Evolutionary conservation across 2,888 invertebrate genomes (phyloP), one percentile per base, ranked within the genome.

Genomic region (Lacanobia wlatinum): DNA sequence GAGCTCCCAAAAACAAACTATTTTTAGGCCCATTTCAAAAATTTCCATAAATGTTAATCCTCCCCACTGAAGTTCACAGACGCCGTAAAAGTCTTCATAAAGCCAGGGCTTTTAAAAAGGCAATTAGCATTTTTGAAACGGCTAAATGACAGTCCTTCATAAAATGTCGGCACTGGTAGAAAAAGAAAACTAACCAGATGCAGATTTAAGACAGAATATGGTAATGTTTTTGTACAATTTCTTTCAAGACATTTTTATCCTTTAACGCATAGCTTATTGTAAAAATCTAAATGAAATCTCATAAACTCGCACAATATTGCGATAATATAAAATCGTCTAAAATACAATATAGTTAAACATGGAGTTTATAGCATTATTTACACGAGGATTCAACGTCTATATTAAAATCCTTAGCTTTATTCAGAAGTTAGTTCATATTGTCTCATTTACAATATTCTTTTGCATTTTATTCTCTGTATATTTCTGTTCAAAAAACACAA

Each of bases 61-160:
- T 8, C 6, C 2, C 52, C 8, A 52, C 65, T 59, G 18, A 70
- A 70, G 59, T 70, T 34, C 28, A 5, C 52, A 28, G 63, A 10
- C 48, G 12, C 63, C 70, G 59, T 78, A 61, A 75, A 43, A 23
- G 6, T 52, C 52, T 70, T 40, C 70, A 64, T 78, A 63, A 82
- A 61, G 50, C 34, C 64, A 23, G n/a, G 48, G 40, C 43, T 56
- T 64, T 66, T 46, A 70, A 82, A 72, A 82, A 79, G 50, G 6
- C 60, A 71, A 82, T 79, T 76, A 76, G 69, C 66, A 69, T 83
- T 79, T 73, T 79, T 71, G 59, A 73, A 73, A 77, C 43, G 40
- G n/a, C 48, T 14, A 48, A 82, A 71, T 79, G 70, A 67, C 80
- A 73, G 53, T 55, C 12, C 18, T 53, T 67, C 48, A 48, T 73